These are phyloP conservation scores for Stictonetta naevosa DNA, from an alignment of 2,113 vertebrate genomes.

Conservation along the genomic window DNA sequence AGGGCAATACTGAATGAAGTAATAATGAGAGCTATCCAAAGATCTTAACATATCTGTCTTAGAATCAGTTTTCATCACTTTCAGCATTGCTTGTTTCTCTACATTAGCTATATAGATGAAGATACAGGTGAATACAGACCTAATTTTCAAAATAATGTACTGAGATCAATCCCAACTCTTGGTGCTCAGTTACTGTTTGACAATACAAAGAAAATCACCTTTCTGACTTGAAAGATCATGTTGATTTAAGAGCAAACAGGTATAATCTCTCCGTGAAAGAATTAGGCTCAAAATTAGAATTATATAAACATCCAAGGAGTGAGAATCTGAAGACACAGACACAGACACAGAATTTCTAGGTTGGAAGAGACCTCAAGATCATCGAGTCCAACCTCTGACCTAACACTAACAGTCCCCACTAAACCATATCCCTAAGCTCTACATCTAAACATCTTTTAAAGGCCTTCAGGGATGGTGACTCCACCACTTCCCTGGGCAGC, in stretches of 20 bases:
- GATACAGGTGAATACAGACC: not conserved
- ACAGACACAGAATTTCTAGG: too few species aligned
- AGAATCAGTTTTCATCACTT: not conserved
- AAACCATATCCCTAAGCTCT: too few species aligned
- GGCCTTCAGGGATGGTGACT: too few species aligned
- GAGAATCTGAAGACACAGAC: not conserved
- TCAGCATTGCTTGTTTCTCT: not conserved
- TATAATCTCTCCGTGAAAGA: not conserved
- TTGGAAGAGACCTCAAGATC: too few species aligned
- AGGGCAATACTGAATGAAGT: not conserved
- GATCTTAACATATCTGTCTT: not conserved
- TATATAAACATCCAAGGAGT: not conserved
- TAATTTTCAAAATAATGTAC: not conserved
- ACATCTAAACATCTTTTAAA: too few species aligned
- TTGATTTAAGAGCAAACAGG: not conserved
- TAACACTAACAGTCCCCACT: too few species aligned
- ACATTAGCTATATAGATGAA: not conserved
- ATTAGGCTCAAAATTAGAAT: not conserved
- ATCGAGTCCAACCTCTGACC: too few species aligned
- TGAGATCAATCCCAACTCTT: not conserved
- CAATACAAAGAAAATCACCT: not conserved
- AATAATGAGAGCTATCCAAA: not conserved
- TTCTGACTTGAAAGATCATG: not conserved
- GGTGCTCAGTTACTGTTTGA: not conserved
- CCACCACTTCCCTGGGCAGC: too few species aligned